Evolutionary conservation across 2,888 invertebrate species (phyloP), one percentile per base, ranked within the genome.

Genomic region (Drosophila barbarae): DNA sequence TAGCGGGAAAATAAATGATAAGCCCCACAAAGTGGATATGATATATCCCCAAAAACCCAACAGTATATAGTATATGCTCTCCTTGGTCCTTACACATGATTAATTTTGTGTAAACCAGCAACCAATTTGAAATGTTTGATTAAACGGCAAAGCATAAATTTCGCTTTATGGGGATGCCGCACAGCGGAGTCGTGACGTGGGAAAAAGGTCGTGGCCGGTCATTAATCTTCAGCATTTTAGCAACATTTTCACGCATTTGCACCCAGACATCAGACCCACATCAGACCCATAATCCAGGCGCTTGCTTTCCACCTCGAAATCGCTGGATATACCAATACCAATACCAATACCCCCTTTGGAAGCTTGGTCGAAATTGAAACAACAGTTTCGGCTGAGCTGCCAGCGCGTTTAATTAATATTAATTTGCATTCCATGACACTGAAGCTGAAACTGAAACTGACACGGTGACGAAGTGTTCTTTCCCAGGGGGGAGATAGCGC

Each of bases 401-500:
- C 32, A 38, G 66, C 44, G 46, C 69, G 56, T 69, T 71, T 82
- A 80, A 80, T 84, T 84, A 80, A 82, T 80, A 82, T 80, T 85
- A 82, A 80, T 80, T 80, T 83, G 79, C 80, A 82, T 85, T 70
- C 72, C 71, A 42, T 77, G 77, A 53, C 77, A 36, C 26, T 72
- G 70, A 72, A 73, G 66, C 42, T 42, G 42, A 42, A 28, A 28
- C 56, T 76, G 76, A 57, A 73, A 53, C 67, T 74, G 69, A 70
- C 71, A 67, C 54, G 44, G 30, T 49, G 74, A 41, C 58, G 68
- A 59, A 30, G 49, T 42, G 46, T 35, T 51, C 21, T 32, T 12
- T n/a, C 26, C 38, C 21, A 15, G 30, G 26, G 15, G 35, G 5
- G 47, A 18, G 42, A 44, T 39, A 15, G 18, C 30, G 18, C 57